Base-by-base conservation (phyloP, 30 jellyfish, hydroid and myxozoan genomes). In the Calvadosia cruxmelitensis region DNA sequence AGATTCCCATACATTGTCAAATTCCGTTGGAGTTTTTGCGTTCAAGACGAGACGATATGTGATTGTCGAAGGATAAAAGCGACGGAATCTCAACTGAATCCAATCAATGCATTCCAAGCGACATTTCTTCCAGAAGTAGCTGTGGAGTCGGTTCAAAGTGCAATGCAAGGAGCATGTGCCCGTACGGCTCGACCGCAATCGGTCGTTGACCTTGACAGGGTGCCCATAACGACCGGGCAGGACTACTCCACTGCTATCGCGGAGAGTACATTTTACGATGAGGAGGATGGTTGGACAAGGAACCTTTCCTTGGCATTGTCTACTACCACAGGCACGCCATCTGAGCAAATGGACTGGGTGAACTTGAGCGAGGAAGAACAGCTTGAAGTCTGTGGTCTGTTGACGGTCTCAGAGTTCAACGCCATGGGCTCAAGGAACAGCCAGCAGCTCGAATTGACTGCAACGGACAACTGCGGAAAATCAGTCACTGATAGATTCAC, bases 251-350 rank as follows among this genome's bases (percentile, higher is more conserved):
- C 66, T 29, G 62, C 24, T 34, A 49, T 84, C 30, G 75, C 72
- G 12, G 50, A 53, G 30, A 29, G 34, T 13, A 77, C 86, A 16
- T 86, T 78, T 76, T 79, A 73, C 69, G 96, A 86, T 66, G 77
- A 36, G 27, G 96, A 86, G 66, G 96, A 86, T 34, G 96, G 96
- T 13, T 78, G 73, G 63, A 86, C 96, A 28, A 67, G 74, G 33
- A 78, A 79, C 32, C 78, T 86, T 32, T 70, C 83, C 3, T 31
- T 82, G 79, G 28, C 57, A 10, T 42, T 42, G 20, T 5, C 57
- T 20, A 69, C 72, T 50, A 24, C 27, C 24, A 27, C 12, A 5
- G 69, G 69, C 5, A 27, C 27, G 7, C 10, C 27, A 12, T 27
- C 69, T 3, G 69, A 27, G 5, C 12, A 27, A 27, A 13, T 13